phyloP scores from a whole-genome alignment of 1,140 invertebrate genomes.

The Agrypnia vestita region DNA sequence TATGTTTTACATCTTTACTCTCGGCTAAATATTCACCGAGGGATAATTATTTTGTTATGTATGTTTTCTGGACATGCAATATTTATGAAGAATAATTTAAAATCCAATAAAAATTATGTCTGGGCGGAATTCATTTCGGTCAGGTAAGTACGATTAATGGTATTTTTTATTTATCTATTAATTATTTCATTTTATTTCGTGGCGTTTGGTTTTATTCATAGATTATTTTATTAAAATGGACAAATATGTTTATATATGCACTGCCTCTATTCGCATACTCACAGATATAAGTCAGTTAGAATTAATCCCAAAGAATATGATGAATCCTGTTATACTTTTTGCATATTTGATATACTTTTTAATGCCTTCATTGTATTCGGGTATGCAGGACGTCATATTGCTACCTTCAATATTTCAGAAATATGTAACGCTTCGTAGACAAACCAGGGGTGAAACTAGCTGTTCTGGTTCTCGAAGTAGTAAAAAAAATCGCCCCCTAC shows the following conservation, averaged over 20 bases:
- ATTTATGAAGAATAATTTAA: constrained; percentile 22
- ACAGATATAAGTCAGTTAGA: no score
- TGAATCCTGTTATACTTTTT: no score
- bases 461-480: no score
- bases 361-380: no score
- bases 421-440: no score
- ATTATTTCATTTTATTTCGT: background rate
- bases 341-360: no score
- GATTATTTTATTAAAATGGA: background rate
- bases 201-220: background rate
- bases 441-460: no score
- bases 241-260: background rate
- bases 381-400: no score
- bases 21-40: background rate
- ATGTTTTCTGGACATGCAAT: constrained; percentile 24
- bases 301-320: no score
- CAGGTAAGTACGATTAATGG: background rate
- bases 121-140: background rate
- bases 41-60: constrained; percentile 41
- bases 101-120: background rate
- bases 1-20: constrained; percentile 55
- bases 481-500: no score
- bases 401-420: no score
- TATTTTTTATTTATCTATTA: constrained; percentile 14
- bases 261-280: no score